Percentiles rank a stretch among this genome's conserved stretches.
Conservation (phyloP, 35 echinoderm and acorn worm species). For the Apostichopus californicus region DNA sequence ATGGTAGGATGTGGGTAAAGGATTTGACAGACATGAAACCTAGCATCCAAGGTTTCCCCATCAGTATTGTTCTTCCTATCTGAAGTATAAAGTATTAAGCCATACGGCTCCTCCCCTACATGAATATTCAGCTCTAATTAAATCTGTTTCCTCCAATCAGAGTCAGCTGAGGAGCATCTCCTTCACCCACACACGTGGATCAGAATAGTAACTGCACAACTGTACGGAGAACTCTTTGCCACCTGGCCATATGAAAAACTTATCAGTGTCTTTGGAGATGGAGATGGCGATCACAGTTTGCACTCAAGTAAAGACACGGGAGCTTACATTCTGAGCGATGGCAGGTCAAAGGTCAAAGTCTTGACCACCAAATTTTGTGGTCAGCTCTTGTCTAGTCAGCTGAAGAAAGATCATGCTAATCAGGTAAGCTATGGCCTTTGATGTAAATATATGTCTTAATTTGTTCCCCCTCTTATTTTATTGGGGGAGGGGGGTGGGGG, state of each 20-base stretch:
- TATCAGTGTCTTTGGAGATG: not conserved
- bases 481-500: no score
- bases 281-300: not conserved
- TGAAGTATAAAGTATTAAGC: no score
- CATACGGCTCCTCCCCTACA: no score
- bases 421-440: conserved; percentile 58
- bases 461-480: no score
- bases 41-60: no score
- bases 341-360: conserved; percentile 58
- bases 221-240: conserved; percentile 92
- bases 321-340: not conserved
- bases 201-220: conserved; percentile 69
- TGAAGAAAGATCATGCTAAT: conserved; percentile 69
- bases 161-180: conserved; percentile 73
- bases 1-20: no score
- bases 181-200: conserved; percentile 90
- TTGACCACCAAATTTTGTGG: conserved; percentile 79
- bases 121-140: no score
- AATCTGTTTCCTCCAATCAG: conserved; percentile 26
- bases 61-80: no score
- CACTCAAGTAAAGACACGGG: not conserved
- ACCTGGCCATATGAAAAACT: conserved; percentile 71
- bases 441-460: no score
- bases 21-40: no score
- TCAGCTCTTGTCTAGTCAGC: conserved; percentile 75